These are phyloP conservation scores for Scaeva pyrastri DNA, from an alignment of 2,888 invertebrate species.

Conservation along the genomic window DNA sequence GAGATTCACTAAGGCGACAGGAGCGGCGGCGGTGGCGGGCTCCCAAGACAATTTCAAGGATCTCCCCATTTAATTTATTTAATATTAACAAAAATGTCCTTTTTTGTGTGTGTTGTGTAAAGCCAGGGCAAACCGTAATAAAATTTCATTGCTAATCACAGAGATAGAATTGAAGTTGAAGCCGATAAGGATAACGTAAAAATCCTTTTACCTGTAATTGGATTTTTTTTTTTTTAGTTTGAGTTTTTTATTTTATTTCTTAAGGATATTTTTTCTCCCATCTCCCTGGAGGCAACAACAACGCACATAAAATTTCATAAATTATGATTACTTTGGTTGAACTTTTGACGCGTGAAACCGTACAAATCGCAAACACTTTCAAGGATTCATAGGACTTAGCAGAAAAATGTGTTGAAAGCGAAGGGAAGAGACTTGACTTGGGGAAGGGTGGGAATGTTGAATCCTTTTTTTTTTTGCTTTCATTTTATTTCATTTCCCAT, in stretches of 20 bases:
- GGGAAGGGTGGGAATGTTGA: background rate
- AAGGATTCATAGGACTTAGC: conserved; percentile 42
- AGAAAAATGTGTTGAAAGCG: conserved; percentile 10
- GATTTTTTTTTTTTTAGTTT: conserved; percentile 49
- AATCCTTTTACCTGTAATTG: conserved; percentile 75
- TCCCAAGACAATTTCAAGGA: conserved; percentile 59
- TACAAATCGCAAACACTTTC: conserved; percentile 66
- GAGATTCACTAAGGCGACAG: conserved; percentile 33
- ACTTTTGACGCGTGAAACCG: conserved; percentile 70
- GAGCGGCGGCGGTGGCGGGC: too few species aligned
- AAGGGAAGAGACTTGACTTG: background rate
- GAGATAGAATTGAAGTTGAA: conserved; percentile 34
- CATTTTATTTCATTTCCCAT: conserved; percentile 12
- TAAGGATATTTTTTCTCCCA: conserved; percentile 6
- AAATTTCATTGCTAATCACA: conserved; percentile 72
- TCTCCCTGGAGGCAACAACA: background rate
- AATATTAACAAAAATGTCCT: conserved; percentile 72
- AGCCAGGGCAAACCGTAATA: conserved; percentile 51
- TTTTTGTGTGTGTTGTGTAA: conserved; percentile 3
- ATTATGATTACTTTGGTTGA: conserved; percentile 73
- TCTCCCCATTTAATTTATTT: conserved; percentile 70
- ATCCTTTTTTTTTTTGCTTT: conserved; percentile 44
- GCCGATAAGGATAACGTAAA: conserved; percentile 64
- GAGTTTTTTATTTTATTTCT: background rate
- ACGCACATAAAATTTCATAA: conserved; percentile 48